Evolutionary conservation across 2,888 invertebrate species (phyloP).

Genomic region (Eristalis intricaria): DNA sequence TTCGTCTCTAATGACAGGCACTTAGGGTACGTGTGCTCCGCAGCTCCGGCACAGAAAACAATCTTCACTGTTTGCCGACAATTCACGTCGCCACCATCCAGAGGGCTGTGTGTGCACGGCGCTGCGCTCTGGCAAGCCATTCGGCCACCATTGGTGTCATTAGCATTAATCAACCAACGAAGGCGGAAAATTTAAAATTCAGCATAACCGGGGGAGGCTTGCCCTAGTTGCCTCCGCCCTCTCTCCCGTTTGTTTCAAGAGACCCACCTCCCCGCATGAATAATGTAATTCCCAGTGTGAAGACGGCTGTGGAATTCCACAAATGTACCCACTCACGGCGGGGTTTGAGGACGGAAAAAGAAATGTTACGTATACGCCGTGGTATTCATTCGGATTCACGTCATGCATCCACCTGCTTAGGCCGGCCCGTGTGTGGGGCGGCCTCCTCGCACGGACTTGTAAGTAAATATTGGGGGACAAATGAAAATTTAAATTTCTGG

Average conservation of each 20-base stretch:
- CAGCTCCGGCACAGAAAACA: not conserved
- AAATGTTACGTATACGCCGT: constrained; percentile 36
- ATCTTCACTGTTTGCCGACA: not conserved
- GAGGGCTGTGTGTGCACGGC: not conserved
- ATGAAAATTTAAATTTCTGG: constrained; percentile 61
- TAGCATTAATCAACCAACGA: constrained; percentile 42
- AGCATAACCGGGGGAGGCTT: not conserved
- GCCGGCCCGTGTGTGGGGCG: constrained; percentile 28
- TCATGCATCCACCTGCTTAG: constrained; percentile 46
- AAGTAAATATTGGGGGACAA: constrained; percentile 41
- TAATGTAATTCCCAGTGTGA: constrained; percentile 39
- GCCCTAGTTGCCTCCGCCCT: not conserved
- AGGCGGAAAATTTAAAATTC: constrained; percentile 40
- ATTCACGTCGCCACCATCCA: not conserved
- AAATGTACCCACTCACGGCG: constrained; percentile 27
- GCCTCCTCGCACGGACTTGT: not conserved
- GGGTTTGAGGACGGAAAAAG: not conserved
- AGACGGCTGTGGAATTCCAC: constrained; percentile 30
- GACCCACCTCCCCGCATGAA: constrained; percentile 21
- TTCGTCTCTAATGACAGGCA: constrained; percentile 44
- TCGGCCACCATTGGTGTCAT: constrained; percentile 21
- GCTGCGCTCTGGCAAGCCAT: not conserved
- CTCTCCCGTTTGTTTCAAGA: not conserved
- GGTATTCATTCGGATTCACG: constrained; percentile 44
- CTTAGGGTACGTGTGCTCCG: constrained; percentile 15